phyloP scores from a whole-genome alignment of 1,140 invertebrate genomes.

The Wasmannia auropunctata region DNA sequence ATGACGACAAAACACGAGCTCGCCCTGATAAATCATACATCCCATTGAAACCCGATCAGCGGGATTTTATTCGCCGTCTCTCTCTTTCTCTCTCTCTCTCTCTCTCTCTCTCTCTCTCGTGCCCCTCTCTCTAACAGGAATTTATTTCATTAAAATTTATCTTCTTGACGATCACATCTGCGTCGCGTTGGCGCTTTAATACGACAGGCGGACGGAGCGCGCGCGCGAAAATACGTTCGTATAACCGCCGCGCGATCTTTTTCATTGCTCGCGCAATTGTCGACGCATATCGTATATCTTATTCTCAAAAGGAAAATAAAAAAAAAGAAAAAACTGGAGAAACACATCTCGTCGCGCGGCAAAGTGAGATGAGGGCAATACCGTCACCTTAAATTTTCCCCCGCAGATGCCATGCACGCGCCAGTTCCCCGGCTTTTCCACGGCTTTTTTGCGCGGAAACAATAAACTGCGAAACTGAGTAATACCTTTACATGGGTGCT shows the following conservation, averaged over 20 bases:
- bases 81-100: no score
- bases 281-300: slow-evolving; percentile 6
- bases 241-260: neutral
- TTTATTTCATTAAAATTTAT: slow-evolving; percentile 57
- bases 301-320: neutral
- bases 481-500: slow-evolving; percentile 20
- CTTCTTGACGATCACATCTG: neutral
- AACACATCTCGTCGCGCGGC: neutral
- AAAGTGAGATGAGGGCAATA: neutral
- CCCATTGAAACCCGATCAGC: slow-evolving; percentile 41
- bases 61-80: slow-evolving; percentile 46
- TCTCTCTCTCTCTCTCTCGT: no score
- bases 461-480: slow-evolving; percentile 35
- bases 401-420: no score
- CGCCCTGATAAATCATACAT: slow-evolving; percentile 50
- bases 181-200: slow-evolving; percentile 15
- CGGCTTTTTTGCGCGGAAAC: slow-evolving; percentile 39
- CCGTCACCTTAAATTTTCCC: slow-evolving; percentile 43
- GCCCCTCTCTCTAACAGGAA: no score
- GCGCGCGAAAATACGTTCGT: neutral
- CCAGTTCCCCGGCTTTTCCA: neutral
- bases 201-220: neutral
- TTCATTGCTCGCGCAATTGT: slow-evolving; percentile 12
- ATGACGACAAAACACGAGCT: slow-evolving; percentile 25
- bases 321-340: neutral